A percentile compares a stretch with the other conserved stretches of the same genome.
phyloP scores from a whole-genome alignment of 2,113 vertebrate species.

The Zosterops borbonicus region DNA sequence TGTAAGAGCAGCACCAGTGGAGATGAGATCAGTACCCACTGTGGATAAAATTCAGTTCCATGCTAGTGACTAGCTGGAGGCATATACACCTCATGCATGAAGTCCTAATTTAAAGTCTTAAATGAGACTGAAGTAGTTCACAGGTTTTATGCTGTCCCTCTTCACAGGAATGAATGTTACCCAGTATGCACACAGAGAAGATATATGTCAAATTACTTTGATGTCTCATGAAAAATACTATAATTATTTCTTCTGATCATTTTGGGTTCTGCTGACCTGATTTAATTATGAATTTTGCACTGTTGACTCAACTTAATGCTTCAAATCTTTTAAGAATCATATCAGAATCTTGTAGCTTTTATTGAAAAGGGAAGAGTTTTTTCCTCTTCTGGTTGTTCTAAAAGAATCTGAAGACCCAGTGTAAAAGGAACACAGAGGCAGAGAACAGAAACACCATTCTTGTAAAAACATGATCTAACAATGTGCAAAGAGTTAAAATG shows the following conservation, averaged over 20 bases:
- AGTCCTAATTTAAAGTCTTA: neutral
- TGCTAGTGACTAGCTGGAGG: neutral
- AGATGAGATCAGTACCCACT: neutral
- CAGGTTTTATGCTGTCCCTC: neutral
- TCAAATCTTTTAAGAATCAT: neutral
- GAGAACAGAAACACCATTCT: neutral
- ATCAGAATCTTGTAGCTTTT: neutral
- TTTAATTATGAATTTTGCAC: neutral
- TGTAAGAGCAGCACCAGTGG: neutral
- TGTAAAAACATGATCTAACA: neutral
- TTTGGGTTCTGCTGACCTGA: neutral
- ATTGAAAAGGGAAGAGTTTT: neutral
- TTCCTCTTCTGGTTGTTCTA: neutral
- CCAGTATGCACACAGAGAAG: neutral
- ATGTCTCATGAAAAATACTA: neutral
- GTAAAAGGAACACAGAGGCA: neutral
- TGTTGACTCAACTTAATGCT: neutral
- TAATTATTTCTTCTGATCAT: neutral
- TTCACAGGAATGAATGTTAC: neutral
- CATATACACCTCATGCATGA: neutral
- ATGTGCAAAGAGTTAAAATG: neutral
- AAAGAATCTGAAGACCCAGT: neutral
- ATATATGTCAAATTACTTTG: neutral
- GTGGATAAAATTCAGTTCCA: neutral
- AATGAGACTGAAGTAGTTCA: neutral